Percentiles rank a stretch among this genome's conserved stretches.
Evolutionary conservation across 92 coral and sea anemone genomes (phyloP).

Genomic region (Hydrozoanthus gracilis): DNA sequence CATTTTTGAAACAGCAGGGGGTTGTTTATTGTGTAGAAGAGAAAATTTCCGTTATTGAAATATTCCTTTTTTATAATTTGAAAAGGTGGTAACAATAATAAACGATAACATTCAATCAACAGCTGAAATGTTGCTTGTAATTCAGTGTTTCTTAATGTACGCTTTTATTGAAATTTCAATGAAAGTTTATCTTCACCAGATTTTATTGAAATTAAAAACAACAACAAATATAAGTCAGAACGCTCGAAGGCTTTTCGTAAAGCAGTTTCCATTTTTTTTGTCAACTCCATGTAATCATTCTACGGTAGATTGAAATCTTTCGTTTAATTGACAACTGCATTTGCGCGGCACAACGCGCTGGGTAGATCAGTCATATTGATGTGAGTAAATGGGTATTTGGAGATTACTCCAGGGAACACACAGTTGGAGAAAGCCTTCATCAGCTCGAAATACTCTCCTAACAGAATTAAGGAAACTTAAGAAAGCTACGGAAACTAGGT

Average conservation of each 20-base stretch:
- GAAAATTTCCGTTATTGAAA: constrained; percentile 9
- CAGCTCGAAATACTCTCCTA: neutral
- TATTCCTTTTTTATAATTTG: neutral
- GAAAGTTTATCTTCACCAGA: constrained; percentile 7
- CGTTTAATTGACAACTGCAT: neutral
- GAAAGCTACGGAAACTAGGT: neutral
- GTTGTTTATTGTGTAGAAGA: neutral
- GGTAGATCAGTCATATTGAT: too few relatives aligned
- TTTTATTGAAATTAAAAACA: neutral
- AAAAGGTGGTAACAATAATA: neutral
- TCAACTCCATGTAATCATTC: neutral
- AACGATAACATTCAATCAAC: neutral
- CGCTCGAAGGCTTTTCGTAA: neutral
- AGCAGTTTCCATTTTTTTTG: neutral
- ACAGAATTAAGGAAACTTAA: neutral
- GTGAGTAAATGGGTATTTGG: neutral
- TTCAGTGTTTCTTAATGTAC: neutral
- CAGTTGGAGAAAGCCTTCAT: neutral
- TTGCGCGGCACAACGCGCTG: too few relatives aligned
- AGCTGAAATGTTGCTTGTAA: neutral
- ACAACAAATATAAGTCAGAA: neutral
- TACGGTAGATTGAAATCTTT: neutral
- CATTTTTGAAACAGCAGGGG: neutral
- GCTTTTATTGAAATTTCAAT: constrained; percentile 2
- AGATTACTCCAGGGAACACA: neutral